Evolutionary conservation across 1,140 invertebrate species (phyloP).

Genomic region (Papilio machaon): DNA sequence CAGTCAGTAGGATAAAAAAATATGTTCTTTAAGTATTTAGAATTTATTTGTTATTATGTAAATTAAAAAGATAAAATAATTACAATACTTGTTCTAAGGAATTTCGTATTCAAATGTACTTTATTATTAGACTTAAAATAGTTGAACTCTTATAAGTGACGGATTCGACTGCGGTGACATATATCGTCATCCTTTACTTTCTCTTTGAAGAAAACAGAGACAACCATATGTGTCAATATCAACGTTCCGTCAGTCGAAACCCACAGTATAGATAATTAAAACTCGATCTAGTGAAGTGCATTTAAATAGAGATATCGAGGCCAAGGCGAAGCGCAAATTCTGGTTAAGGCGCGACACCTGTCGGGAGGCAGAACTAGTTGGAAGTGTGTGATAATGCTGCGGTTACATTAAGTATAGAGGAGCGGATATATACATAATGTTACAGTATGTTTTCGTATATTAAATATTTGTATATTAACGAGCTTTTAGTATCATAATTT

Average conservation of each 20-base stretch:
- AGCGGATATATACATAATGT: too few species aligned
- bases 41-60: too few species aligned
- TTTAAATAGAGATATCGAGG: constrained; percentile 34
- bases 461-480: too few species aligned
- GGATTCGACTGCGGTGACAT: too few species aligned
- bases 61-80: too few species aligned
- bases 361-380: constrained; percentile 36
- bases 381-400: neutral
- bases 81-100: neutral
- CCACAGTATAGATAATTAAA: constrained; percentile 13
- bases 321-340: constrained; percentile 35
- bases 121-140: neutral
- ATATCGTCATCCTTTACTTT: neutral
- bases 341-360: constrained; percentile 31
- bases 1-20: too few species aligned
- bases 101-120: constrained; percentile 30
- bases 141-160: too few species aligned
- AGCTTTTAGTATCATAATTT: too few species aligned
- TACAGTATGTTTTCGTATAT: too few species aligned
- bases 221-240: neutral
- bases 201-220: neutral
- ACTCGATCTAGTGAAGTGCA: constrained; percentile 3
- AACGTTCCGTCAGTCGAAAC: neutral
- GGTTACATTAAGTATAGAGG: neutral
- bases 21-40: too few species aligned